Evolutionary conservation across 1,140 invertebrate genomes (phyloP).

Genomic region (Pomacea maculata): DNA sequence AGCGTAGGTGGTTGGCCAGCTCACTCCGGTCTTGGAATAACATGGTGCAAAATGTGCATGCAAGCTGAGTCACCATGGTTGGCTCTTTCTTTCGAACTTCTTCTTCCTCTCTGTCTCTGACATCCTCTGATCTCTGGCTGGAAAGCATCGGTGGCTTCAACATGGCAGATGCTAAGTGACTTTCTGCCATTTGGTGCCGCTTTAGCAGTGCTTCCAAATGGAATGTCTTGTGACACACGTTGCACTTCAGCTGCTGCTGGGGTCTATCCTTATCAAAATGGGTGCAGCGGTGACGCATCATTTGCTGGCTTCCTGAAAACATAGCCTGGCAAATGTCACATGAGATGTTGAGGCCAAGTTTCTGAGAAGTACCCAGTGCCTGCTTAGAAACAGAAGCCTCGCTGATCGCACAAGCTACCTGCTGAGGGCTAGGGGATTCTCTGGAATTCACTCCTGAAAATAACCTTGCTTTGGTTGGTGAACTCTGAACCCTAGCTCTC

Average conservation of each 20-base stretch:
- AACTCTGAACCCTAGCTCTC: background rate
- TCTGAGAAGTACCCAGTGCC: background rate
- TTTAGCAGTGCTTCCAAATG: conserved; percentile 17
- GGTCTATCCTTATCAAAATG: conserved; percentile 95
- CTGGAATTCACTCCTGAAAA: background rate
- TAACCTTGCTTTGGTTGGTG: background rate
- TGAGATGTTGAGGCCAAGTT: conserved; percentile 58
- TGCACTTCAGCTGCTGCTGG: conserved; percentile 61
- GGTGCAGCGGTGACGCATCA: conserved; percentile 92
- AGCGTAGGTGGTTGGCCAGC: conserved; percentile 93
- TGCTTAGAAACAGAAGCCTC: background rate
- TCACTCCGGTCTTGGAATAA: conserved; percentile 74
- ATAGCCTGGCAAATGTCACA: conserved; percentile 91
- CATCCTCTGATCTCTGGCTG: background rate
- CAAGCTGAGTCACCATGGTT: background rate
- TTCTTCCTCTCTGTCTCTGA: background rate
- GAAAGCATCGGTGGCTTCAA: background rate
- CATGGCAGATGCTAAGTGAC: background rate
- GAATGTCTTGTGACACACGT: conserved; percentile 32
- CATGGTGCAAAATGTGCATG: conserved; percentile 32
- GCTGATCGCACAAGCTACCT: background rate
- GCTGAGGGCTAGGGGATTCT: conserved; percentile 4
- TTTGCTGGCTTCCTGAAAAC: conserved; percentile 88
- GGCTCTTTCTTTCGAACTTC: background rate
- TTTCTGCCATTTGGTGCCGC: conserved; percentile 18